Conservation (phyloP, 2,888 invertebrate genomes). For the Agrotis exclamationis region DNA sequence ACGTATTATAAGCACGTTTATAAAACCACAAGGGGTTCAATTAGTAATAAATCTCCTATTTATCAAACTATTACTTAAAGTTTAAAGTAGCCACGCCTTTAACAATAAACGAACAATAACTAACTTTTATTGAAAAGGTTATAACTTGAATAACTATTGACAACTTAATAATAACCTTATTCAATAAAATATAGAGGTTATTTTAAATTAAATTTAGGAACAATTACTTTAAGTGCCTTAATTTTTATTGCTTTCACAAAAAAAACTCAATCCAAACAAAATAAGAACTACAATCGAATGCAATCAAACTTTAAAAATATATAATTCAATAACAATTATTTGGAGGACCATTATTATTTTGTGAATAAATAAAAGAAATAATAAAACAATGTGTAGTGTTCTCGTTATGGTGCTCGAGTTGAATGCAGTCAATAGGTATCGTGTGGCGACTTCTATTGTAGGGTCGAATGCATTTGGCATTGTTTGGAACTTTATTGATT, state of each 20-base stretch:
- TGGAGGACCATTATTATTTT: constrained; percentile 53
- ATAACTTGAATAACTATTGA: constrained; percentile 18
- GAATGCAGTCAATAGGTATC: constrained; percentile 68
- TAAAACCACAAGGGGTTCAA: constrained; percentile 38
- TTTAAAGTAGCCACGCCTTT: constrained; percentile 64
- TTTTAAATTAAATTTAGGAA: background rate
- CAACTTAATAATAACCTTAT: constrained; percentile 20
- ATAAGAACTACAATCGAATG: constrained; percentile 31
- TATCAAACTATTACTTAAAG: constrained; percentile 60
- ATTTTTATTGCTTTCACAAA: constrained; percentile 15
- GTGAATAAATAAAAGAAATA: constrained; percentile 60
- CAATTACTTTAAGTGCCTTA: constrained; percentile 18
- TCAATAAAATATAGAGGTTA: background rate
- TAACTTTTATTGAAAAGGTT: constrained; percentile 37
- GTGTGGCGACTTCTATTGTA: constrained; percentile 67
- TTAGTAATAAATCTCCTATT: constrained; percentile 58
- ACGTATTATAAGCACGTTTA: background rate
- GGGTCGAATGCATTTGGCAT: constrained; percentile 54
- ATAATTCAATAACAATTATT: constrained; percentile 62
- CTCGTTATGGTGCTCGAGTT: constrained; percentile 53
- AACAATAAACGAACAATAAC: constrained; percentile 59
- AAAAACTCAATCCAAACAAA: background rate
- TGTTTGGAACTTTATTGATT: constrained; percentile 56
- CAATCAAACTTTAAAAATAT: constrained; percentile 7
- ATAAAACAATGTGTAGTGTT: constrained; percentile 64